These are phyloP conservation scores for Ceyx margarethae DNA, from an alignment of 2,113 vertebrate species.

Conservation along the genomic window DNA sequence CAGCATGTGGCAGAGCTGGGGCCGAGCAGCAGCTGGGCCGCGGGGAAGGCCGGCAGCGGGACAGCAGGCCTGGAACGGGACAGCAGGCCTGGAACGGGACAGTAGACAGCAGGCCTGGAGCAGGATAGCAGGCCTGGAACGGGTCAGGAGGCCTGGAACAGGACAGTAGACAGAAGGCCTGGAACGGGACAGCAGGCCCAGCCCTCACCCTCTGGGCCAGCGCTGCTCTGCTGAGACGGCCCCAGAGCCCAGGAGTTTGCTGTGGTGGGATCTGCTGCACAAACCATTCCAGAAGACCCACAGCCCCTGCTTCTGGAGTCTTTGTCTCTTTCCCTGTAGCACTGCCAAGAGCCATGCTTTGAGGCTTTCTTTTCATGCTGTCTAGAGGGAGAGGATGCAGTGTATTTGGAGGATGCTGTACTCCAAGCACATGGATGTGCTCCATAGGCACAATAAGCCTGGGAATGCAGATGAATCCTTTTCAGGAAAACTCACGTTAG, in stretches of 20 bases:
- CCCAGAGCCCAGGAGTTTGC: neutral
- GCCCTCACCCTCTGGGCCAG: neutral
- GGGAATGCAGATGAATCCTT: neutral
- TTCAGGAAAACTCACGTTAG: neutral
- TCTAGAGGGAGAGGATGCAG: fast-evolving
- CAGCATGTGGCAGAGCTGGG: neutral
- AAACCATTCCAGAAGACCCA: neutral
- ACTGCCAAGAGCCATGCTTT: neutral
- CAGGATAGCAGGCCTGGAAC: too few species aligned
- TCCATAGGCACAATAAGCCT: neutral
- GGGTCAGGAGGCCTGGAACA: too few species aligned
- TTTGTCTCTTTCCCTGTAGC: fast-evolving
- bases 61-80: too few species aligned
- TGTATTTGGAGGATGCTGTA: neutral
- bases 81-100: too few species aligned
- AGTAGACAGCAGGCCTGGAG: too few species aligned
- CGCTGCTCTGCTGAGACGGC: fast-evolving
- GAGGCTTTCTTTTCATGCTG: neutral
- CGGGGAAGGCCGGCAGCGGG: fast-evolving
- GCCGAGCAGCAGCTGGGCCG: neutral
- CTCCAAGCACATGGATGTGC: neutral
- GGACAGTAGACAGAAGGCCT: too few species aligned
- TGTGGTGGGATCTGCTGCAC: fast-evolving
- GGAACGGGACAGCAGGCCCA: fast-evolving
- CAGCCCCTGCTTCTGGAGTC: fast-evolving